Conservation (phyloP, 2,888 invertebrate genomes). For the Drosophila fulvimacula region DNA sequence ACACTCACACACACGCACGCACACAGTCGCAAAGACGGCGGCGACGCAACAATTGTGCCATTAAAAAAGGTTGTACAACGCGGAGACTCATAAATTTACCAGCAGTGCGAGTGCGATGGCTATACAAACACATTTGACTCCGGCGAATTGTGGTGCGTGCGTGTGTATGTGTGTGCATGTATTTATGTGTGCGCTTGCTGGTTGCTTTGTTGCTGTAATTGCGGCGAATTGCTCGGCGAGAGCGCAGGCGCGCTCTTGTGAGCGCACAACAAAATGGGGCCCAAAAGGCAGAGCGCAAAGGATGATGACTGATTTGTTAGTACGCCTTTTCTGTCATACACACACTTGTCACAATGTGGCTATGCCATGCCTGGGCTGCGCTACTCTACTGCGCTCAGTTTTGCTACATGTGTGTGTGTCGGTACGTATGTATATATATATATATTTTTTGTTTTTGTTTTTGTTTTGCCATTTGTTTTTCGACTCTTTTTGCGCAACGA, state of each 20-base stretch:
- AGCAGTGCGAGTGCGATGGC: conserved; percentile 69
- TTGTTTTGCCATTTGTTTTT: conserved; percentile 59
- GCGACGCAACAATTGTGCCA: conserved; percentile 83
- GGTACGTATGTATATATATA: too few species aligned
- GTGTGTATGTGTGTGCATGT: conserved; percentile 14
- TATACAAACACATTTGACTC: conserved; percentile 55
- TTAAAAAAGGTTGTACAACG: conserved; percentile 73
- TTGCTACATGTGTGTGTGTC: conserved; percentile 14
- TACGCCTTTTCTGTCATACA: conserved; percentile 84
- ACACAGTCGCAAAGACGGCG: conserved; percentile 38
- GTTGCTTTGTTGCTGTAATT: conserved; percentile 30
- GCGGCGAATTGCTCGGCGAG: conserved; percentile 61
- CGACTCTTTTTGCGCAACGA: conserved; percentile 63
- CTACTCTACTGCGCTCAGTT: conserved; percentile 51
- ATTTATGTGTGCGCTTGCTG: conserved; percentile 24
- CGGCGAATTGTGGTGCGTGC: conserved; percentile 50
- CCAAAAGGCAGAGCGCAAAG: conserved; percentile 61
- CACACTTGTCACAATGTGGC: conserved; percentile 74
- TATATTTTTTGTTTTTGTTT: conserved; percentile 43
- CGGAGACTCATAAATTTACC: conserved; percentile 62
- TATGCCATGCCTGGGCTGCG: conserved; percentile 31
- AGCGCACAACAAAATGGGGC: conserved; percentile 63
- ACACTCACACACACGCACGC: conserved; percentile 53
- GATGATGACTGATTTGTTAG: conserved; percentile 85
- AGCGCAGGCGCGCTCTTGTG: conserved; percentile 69